phyloP scores from a whole-genome alignment of 2,113 vertebrate genomes.

The Solenodon paradoxus region DNA sequence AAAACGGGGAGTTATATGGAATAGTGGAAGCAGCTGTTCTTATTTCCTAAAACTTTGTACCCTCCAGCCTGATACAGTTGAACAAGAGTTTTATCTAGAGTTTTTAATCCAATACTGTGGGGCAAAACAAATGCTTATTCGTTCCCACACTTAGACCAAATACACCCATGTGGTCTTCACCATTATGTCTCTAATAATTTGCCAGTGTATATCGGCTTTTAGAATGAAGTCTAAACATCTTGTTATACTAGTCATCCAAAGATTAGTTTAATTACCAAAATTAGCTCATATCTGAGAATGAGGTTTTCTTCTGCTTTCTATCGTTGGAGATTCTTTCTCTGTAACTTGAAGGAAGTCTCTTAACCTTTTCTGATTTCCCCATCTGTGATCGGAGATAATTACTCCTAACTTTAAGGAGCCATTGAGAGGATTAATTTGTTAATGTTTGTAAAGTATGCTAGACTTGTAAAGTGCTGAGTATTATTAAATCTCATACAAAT shows the following conservation, averaged over 20 bases:
- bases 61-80: not conserved
- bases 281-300: not conserved
- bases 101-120: not conserved
- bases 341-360: conserved; percentile 23
- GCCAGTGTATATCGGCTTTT: not conserved
- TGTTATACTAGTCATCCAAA: conserved; percentile 17
- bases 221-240: not conserved
- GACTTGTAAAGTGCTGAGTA: conserved; percentile 53
- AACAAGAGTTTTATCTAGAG: not conserved
- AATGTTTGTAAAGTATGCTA: conserved; percentile 67
- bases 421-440: conserved; percentile 72
- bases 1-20: not conserved
- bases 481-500: conserved; percentile 66
- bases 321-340: conserved; percentile 34
- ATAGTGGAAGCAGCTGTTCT: not conserved
- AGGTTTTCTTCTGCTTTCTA: not conserved
- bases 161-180: not conserved
- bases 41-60: not conserved
- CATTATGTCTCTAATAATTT: not conserved
- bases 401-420: conserved; percentile 55
- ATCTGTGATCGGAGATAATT: conserved; percentile 58
- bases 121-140: not conserved
- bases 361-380: conserved; percentile 62
- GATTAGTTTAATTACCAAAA: conserved; percentile 42
- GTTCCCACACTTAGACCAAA: not conserved